A percentile compares a stretch with the other conserved stretches of the same genome.
phyloP scores from a whole-genome alignment of 2,888 invertebrate species.

The Bugulina stolonifera region DNA sequence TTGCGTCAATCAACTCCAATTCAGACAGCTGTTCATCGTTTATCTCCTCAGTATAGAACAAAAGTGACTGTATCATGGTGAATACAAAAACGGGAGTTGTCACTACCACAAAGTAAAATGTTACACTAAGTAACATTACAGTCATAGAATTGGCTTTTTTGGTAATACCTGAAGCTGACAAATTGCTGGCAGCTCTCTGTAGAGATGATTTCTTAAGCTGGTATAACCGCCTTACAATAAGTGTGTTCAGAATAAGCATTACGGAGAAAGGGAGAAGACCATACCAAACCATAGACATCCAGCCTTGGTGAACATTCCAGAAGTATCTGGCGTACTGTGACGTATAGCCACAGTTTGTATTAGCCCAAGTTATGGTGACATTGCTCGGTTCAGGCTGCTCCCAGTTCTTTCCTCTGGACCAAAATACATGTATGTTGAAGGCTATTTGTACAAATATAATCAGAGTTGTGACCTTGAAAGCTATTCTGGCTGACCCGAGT shows the following conservation, averaged over 20 bases:
- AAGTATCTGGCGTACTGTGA: not conserved
- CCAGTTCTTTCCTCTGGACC: conserved; percentile 8
- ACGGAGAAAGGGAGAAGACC: not conserved
- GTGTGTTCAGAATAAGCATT: conserved; percentile 3
- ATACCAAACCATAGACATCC: conserved; percentile 5
- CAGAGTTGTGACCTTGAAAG: not conserved
- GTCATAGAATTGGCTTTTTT: conserved; percentile 9
- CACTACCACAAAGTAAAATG: not conserved
- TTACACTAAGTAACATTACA: not conserved
- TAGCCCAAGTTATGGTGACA: not conserved
- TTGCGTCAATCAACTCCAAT: conserved; percentile 3
- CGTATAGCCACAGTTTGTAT: conserved; percentile 13
- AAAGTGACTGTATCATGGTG: not conserved
- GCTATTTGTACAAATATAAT: not conserved
- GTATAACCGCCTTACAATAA: not conserved
- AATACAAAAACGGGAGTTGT: conserved; percentile 15
- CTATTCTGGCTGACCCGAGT: not conserved
- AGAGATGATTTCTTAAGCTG: not conserved
- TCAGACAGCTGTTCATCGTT: not conserved
- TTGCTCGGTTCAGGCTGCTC: not conserved
- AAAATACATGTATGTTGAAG: conserved; percentile 18
- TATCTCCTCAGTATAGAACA: not conserved
- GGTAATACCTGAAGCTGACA: not conserved
- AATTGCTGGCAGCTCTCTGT: not conserved
- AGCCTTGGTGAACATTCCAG: conserved; percentile 7